Evolutionary conservation across 1,140 invertebrate species (phyloP).

Genomic region (Latrodectus geometricus): DNA sequence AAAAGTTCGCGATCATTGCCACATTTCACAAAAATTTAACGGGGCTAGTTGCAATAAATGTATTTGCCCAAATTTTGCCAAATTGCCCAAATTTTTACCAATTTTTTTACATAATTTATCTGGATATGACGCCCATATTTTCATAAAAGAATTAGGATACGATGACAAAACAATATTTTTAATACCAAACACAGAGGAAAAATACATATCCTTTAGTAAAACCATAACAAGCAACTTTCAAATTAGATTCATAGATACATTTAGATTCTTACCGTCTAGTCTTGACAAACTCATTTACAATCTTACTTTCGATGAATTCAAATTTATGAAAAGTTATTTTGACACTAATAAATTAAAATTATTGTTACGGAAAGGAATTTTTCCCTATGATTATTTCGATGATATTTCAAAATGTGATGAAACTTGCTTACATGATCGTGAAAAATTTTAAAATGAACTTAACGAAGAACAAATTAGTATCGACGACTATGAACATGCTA

Average conservation of each 20-base stretch:
- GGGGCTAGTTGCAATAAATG: not conserved
- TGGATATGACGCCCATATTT: not conserved
- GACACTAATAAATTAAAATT: not conserved
- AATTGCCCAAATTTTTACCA: not conserved
- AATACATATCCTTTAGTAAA: constrained; percentile 71
- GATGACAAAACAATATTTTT: not conserved
- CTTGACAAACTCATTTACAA: not conserved
- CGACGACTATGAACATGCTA: no score
- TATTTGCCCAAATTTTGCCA: constrained; percentile 65
- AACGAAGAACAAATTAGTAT: no score
- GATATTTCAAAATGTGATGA: not conserved
- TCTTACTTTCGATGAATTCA: no score
- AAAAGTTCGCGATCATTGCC: constrained; percentile 11
- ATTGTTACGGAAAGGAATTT: not conserved
- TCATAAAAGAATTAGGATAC: not conserved
- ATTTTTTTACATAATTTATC: constrained; percentile 38
- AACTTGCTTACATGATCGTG: no score
- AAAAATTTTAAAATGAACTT: no score
- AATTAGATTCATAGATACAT: constrained; percentile 5
- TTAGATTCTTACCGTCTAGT: not conserved
- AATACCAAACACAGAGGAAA: not conserved
- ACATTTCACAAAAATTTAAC: not conserved
- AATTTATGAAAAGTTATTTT: not conserved
- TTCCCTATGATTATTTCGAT: not conserved
- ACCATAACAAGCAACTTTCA: constrained; percentile 66